Base-by-base conservation (phyloP, 1,140 invertebrate species). In the Drosophila nigrodunni region DNA sequence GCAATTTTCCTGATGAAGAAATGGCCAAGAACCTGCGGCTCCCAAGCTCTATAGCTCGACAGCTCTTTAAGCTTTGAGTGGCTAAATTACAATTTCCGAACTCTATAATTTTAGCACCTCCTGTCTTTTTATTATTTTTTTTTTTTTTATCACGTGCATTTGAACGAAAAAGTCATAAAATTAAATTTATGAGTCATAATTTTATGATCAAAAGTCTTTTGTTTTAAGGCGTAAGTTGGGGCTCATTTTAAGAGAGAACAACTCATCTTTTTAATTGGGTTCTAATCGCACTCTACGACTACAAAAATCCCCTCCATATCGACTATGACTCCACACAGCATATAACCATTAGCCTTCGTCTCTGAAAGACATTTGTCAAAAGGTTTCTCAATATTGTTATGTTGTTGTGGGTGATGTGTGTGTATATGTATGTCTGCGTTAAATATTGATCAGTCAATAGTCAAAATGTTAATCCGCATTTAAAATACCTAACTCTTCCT, bases 131-230 rank as follows among this genome's bases (percentile, higher is more conserved):
- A 30, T 30, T 30, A 21, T 30, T 30, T 30, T 68, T 18, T 47
- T 18, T 47, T 58, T 13, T 25, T 52, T 35, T 60, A 47, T n/a
- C 21, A 52, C 62, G 49, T 78, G 39, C 54, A 15, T 21, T 30
- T 10, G 37, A 39, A 37, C 43, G 60, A 87, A 82, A 74, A 88
- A 88, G 85, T 89, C 85, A 88, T 88, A 88, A 88, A 88, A 89
- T 88, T 88, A 89, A 71, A 68, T 89, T 89, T 89, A 88, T 88
- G 85, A 78, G 74, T 73, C 81, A 60, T 88, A 88, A 88, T 88
- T 85, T 77, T 65, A 80, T 88, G 74, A 88, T 89, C 80, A 88
- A 81, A 80, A 67, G 35, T 13, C 74, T 52, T 67, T 55, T 50
- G 50, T 70, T 70, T 55, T 74, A 59, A 68, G 39, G 74, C 62